These are phyloP conservation scores for Chironomus striatipennis DNA, from an alignment of 1,140 invertebrate genomes.

Conservation along the genomic window DNA sequence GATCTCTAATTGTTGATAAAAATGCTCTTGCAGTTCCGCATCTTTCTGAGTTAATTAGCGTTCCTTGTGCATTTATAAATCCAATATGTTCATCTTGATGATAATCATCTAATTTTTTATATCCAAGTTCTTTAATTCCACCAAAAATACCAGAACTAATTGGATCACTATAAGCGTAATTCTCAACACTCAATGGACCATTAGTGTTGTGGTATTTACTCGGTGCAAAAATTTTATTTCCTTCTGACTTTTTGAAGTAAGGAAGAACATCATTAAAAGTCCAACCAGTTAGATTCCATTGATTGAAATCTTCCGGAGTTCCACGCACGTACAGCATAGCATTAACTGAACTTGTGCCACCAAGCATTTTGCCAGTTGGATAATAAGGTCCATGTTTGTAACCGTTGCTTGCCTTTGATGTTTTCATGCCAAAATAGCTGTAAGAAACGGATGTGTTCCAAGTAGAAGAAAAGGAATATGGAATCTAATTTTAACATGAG, in stretches of 20 bases:
- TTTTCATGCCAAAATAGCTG: background rate
- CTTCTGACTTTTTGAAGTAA: constrained; percentile 40
- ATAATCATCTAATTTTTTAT: constrained; percentile 48
- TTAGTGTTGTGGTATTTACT: constrained; percentile 66
- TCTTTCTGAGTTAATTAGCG: constrained; percentile 54
- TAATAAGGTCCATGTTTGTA: constrained; percentile 31
- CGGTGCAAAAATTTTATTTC: constrained; percentile 35
- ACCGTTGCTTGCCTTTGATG: background rate
- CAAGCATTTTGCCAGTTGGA: constrained; percentile 45
- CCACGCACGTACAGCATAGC: constrained; percentile 49
- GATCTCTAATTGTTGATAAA: constrained; percentile 55
- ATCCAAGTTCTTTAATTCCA: constrained; percentile 27
- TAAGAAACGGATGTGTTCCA: background rate
- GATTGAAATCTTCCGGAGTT: constrained; percentile 44
- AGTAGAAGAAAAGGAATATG: background rate
- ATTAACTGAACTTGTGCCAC: constrained; percentile 46
- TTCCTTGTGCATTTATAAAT: constrained; percentile 60
- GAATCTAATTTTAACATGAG: background rate
- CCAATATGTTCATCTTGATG: constrained; percentile 53
- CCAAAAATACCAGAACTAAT: constrained; percentile 55
- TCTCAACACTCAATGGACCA: constrained; percentile 76
- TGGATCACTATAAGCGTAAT: constrained; percentile 63
- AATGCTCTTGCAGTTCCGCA: constrained; percentile 57
- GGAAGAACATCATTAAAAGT: constrained; percentile 35
- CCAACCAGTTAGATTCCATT: constrained; percentile 42